Evolutionary conservation across 2,888 invertebrate genomes (phyloP).

Genomic region (Rhodophaea formosa): DNA sequence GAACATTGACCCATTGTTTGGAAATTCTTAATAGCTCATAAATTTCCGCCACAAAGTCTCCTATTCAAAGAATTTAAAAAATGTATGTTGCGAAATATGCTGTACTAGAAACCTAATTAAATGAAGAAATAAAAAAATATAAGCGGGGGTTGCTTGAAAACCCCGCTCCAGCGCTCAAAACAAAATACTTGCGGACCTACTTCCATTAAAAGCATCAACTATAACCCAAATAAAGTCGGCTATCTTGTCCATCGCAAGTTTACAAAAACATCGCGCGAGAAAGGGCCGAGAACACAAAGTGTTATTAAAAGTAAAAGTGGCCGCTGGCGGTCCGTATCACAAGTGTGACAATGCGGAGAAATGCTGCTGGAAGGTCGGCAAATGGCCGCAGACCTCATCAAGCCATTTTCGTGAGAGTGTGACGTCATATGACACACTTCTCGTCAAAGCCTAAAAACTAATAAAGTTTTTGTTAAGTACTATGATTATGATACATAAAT

Average conservation of each 20-base stretch:
- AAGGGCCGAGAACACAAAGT: background rate
- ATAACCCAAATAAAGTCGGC: background rate
- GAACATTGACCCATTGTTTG: too few relatives aligned
- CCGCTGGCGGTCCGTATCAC: background rate
- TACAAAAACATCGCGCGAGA: background rate
- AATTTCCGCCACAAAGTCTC: too few relatives aligned
- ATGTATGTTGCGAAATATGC: too few relatives aligned
- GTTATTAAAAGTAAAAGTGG: constrained; percentile 1
- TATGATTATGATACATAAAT: background rate
- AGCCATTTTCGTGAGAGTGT: background rate
- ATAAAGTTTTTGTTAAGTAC: background rate
- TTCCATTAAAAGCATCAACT: too few relatives aligned
- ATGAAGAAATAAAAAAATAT: too few relatives aligned
- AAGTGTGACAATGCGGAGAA: background rate
- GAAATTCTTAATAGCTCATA: too few relatives aligned
- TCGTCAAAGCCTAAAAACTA: background rate
- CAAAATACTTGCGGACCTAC: too few relatives aligned
- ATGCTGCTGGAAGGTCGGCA: background rate
- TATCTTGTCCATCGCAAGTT: background rate
- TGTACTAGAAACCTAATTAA: too few relatives aligned
- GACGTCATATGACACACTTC: constrained; percentile 5
- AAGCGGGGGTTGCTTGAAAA: too few relatives aligned
- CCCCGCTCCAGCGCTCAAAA: too few relatives aligned
- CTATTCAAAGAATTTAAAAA: too few relatives aligned
- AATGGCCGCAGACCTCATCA: background rate